A percentile compares a stretch with the other conserved stretches of the same genome.
Evolutionary conservation across 2,797 vertebrate species (phyloP).

Genomic region (Fundulus diaphanus): DNA sequence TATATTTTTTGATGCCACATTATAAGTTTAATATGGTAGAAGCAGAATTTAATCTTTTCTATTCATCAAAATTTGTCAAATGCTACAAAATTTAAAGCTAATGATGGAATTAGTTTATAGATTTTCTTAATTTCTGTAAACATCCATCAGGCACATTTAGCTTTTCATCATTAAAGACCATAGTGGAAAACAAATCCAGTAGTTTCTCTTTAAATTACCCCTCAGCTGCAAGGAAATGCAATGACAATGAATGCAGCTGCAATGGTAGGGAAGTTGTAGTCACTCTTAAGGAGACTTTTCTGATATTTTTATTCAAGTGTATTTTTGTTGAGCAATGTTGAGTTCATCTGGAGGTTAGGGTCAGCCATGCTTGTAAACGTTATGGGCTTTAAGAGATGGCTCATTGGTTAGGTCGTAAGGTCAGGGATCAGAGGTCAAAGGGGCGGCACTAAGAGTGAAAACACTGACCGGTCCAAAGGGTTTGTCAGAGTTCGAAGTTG

Average conservation of each 20-base stretch:
- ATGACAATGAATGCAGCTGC: too few species aligned
- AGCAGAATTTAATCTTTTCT: background rate
- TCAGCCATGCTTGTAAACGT: conserved; percentile 69
- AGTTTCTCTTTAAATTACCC: conserved; percentile 32
- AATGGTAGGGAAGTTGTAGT: conserved; percentile 19
- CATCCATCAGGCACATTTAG: conserved; percentile 19
- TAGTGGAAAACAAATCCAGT: conserved; percentile 32
- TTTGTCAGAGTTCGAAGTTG: conserved; percentile 68
- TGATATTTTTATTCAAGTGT: conserved; percentile 32
- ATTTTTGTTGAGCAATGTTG: conserved; percentile 40
- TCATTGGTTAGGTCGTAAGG: conserved; percentile 64
- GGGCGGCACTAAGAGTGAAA: conserved; percentile 60
- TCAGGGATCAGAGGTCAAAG: conserved; percentile 63
- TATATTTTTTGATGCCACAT: too few species aligned
- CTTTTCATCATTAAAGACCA: conserved; percentile 20
- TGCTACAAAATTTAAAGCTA: too few species aligned
- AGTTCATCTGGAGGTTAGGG: conserved; percentile 75
- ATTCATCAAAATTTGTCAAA: background rate
- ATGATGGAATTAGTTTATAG: background rate
- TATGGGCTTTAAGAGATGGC: conserved; percentile 62
- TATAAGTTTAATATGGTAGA: background rate
- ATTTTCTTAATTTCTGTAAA: conserved; percentile 14
- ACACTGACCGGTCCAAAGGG: conserved; percentile 62
- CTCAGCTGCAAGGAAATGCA: conserved; percentile 30
- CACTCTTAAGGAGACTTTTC: conserved; percentile 33